Evolutionary conservation across 1,140 invertebrate species (phyloP), one percentile per base, ranked within the genome.

Genomic region (Chionoecetes opilio): DNA sequence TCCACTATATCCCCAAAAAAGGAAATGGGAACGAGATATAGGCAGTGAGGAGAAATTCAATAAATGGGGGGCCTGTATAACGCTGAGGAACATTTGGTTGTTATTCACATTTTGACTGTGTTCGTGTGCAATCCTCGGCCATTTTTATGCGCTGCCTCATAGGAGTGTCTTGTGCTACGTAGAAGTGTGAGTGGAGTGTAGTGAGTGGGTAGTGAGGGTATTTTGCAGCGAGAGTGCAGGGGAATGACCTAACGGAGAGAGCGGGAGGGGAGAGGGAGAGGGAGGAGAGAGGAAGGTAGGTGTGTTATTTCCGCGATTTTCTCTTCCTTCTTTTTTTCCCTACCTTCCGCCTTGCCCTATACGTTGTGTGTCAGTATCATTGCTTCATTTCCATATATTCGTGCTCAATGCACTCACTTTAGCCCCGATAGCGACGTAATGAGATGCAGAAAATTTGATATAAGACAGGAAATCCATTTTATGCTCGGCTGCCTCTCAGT

Each of bases 21-120:
- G 6, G n/a, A 26, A 2, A 26, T 75, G 63, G 63, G 21, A n/a
- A 26, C 63, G 63, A 75, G 63, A 21, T 21, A 75, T 75, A 75
- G 63, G 11, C 63, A 75, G 63, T 75, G 63, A 75, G 21, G 8
- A 75, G 63, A 75, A 75, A 75, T 75, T 75, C 63, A 26, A 75
- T 75, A 75, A 75, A 75, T 75, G 63, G 63, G 63, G 63, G 63
- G 63, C 63, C 63, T 75, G 63, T 17, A n/a, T 75, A 75, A 75
- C 63, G 63, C n/a, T 75, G 3, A 17, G 21, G 46, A 75, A 75
- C 26, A 75, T 75, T 75, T 75, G 21, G 63, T n/a, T 75, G 63
- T 75, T 75, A 75, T 75, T 75, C n/a, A 0, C 63, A 75, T 75
- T 75, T 75, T 75, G 5, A 5, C 63, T 0, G 63, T 75, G 63